Percentiles rank a stretch among this genome's conserved stretches.
Evolutionary conservation across 1,140 invertebrate genomes (phyloP).

Genomic region (Leptinotarsa lineolata): DNA sequence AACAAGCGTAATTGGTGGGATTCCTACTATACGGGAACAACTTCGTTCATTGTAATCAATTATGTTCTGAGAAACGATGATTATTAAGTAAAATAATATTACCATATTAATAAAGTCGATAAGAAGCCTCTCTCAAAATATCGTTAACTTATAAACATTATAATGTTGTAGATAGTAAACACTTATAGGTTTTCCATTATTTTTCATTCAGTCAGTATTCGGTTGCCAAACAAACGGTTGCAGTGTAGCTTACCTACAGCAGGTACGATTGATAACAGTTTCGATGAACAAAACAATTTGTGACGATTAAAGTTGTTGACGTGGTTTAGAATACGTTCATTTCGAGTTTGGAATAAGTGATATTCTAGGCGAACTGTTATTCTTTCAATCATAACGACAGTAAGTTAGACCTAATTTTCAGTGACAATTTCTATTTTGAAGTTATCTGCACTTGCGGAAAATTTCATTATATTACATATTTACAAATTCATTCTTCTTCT

Average conservation of each 20-base stretch:
- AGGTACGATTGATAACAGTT: neutral
- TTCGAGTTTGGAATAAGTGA: too few species aligned
- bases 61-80: neutral
- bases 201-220: slow-evolving; percentile 8
- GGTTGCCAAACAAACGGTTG: neutral
- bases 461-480: too few species aligned
- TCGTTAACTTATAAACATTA: neutral
- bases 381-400: too few species aligned
- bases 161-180: neutral
- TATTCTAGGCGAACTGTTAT: too few species aligned
- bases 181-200: slow-evolving; percentile 8
- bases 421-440: too few species aligned
- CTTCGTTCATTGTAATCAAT: neutral
- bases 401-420: too few species aligned
- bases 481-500: too few species aligned
- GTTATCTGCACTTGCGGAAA: too few species aligned
- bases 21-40: neutral
- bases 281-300: neutral
- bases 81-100: neutral
- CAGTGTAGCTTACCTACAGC: neutral
- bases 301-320: neutral
- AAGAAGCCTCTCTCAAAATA: slow-evolving; percentile 8
- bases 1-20: neutral
- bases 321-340: neutral
- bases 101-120: neutral